Conservation (phyloP, 2,888 invertebrate species). For the Hyppa rectilinea region DNA sequence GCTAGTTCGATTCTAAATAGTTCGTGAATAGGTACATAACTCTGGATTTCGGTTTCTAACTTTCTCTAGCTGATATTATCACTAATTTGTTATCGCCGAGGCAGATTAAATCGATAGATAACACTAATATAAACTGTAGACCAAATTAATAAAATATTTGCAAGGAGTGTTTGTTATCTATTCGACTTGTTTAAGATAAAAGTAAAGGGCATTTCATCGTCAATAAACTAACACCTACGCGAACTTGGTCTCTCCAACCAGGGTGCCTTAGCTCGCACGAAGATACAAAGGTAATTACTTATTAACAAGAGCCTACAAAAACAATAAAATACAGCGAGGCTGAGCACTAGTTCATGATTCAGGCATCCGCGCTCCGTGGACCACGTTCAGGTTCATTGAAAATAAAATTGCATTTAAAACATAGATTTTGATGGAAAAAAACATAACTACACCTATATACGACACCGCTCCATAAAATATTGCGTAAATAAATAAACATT, state of each 20-base stretch:
- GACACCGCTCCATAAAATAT: slow-evolving; percentile 4
- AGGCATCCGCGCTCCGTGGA: neutral
- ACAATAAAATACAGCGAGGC: neutral
- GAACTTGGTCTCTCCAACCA: neutral
- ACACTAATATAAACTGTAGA: slow-evolving; percentile 4
- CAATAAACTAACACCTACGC: neutral
- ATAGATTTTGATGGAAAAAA: neutral
- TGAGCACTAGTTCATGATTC: neutral
- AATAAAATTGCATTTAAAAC: slow-evolving; percentile 1
- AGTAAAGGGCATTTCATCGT: neutral
- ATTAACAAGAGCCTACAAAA: neutral
- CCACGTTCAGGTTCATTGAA: neutral
- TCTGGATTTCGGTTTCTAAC: neutral
- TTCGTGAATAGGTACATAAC: slow-evolving; percentile 24
- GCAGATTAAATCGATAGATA: slow-evolving; percentile 9
- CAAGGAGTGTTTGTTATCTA: neutral
- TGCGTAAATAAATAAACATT: slow-evolving; percentile 17
- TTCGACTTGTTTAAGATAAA: too few relatives aligned
- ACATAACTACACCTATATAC: neutral
- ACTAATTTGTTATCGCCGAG: slow-evolving; percentile 7
- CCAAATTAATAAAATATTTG: neutral
- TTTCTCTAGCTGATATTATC: neutral
- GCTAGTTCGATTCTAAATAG: slow-evolving; percentile 33
- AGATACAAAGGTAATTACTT: slow-evolving; percentile 8
- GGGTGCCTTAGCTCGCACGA: too few relatives aligned